Percentiles rank a stretch among this genome's conserved stretches.
phyloP scores from a whole-genome alignment of 2,888 invertebrate species.

The Agrilus cyanescens region DNA sequence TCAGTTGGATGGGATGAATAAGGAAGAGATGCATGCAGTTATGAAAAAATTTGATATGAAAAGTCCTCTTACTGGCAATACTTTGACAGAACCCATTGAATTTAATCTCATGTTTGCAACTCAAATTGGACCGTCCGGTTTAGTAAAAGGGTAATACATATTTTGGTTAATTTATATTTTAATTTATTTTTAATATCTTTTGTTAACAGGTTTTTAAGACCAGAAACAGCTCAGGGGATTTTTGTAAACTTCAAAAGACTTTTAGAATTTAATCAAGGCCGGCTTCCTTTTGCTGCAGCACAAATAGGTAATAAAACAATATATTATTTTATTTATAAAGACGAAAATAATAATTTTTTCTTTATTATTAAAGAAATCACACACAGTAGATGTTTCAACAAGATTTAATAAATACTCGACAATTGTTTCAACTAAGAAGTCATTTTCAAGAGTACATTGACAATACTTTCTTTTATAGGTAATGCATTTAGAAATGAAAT shows the following conservation, averaged over 20 bases:
- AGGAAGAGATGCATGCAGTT: constrained; percentile 77
- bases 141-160: constrained; percentile 64
- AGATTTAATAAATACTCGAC: too few relatives aligned
- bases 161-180: constrained; percentile 1
- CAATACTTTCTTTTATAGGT: constrained; percentile 33
- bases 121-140: constrained; percentile 92
- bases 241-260: constrained; percentile 99
- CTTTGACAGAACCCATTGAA: constrained; percentile 88
- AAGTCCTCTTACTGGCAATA: constrained; percentile 90
- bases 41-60: constrained; percentile 84
- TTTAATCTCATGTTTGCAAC: constrained; percentile 99
- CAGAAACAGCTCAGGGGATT: constrained; percentile 99
- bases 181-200: constrained; percentile 8
- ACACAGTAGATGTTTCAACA: too few relatives aligned
- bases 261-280: constrained; percentile 93
- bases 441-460: too few relatives aligned
- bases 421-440: too few relatives aligned
- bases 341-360: too few relatives aligned
- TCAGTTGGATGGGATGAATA: constrained; percentile 80
- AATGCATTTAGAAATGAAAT: constrained; percentile 99
- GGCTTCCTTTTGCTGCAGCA: constrained; percentile 93
- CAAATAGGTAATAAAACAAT: constrained; percentile 70
- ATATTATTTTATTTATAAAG: constrained; percentile 21
- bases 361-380: too few relatives aligned
- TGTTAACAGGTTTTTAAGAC: constrained; percentile 64